Percentiles rank a stretch among this genome's conserved stretches.
phyloP scores from a whole-genome alignment of 2,797 vertebrate species.

The Peromyscus nudipes region DNA sequence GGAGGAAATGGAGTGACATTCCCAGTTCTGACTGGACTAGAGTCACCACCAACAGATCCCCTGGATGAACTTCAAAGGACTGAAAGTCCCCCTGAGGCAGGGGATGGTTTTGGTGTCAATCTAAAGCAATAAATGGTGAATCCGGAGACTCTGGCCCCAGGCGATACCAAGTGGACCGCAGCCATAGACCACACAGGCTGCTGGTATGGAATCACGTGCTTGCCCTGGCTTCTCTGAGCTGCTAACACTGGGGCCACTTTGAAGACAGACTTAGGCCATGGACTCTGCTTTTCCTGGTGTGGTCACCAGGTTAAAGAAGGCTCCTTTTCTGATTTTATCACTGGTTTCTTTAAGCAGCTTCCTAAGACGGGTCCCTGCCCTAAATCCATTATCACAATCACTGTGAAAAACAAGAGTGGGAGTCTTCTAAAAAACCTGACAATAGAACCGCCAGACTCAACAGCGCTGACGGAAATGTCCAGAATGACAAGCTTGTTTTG shows the following conservation, averaged over 20 bases:
- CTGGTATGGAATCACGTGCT: neutral
- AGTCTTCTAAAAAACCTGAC: neutral
- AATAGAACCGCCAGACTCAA: neutral
- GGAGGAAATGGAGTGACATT: neutral
- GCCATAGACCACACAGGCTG: neutral
- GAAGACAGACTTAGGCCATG: no score
- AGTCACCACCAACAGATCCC: neutral
- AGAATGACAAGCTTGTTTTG: neutral
- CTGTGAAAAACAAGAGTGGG: neutral
- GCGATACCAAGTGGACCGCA: neutral
- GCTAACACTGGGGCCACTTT: neutral
- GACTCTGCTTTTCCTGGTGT: neutral
- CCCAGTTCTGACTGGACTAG: neutral
- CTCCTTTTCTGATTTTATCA: neutral
- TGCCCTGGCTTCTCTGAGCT: neutral
- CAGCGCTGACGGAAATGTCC: no score
- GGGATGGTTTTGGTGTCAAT: neutral
- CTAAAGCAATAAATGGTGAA: neutral
- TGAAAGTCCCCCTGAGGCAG: no score
- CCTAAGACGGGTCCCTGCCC: neutral
- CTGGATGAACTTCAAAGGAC: neutral
- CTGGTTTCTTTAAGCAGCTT: neutral
- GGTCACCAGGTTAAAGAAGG: neutral
- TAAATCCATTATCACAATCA: neutral
- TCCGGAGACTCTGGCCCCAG: neutral